Evolutionary conservation across 2,797 vertebrate genomes (phyloP), one percentile per base, ranked within the genome.

Genomic region (Arrhamphus sclerolepis): DNA sequence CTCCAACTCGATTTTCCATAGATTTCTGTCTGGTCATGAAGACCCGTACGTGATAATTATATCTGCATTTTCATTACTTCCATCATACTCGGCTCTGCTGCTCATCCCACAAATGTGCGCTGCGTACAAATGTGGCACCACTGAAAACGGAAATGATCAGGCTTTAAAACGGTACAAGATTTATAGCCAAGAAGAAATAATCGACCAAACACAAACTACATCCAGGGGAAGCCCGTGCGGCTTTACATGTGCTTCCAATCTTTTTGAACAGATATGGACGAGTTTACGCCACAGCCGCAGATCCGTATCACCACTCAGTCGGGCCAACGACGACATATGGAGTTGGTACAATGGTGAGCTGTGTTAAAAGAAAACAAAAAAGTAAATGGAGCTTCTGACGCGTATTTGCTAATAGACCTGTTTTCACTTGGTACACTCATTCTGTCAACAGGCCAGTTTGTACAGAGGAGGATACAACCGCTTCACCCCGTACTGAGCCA

Each of bases 401-500:
- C n/a, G 5, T 24, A 31, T 52, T 29, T 40, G 14, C 54, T 6
- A n/a, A 48, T 13, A 47, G 2, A 43, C 18, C 20, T 43, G 40
- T 2, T 80, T 22, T 75, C 74, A 70, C 44, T 62, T 82, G 68
- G 4, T 20, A 0, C 20, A 1, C 46, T 81, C 44, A 43, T 75
- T 85, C 67, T 75, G 34, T 83, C 71, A 34, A 72, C 85, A 94
- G 93, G 93, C 93, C 73, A 93, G 93, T 87, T 82, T 94, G 81
- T 94, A 94, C 87, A 82, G 93, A 79, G 93, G 93, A 85, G 93
- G 92, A 54, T 94, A 94, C 78, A 94, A 93, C 82, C 92, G 93
- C 59, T 94, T 94, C 81, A 94, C 93, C 38, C 93, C 93, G 0
- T 94, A 94, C 88, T 94, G 85, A 94, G 52, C 3, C 26, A 2